Conservation (phyloP, 2,888 invertebrate species). For the Tyria jacobaeae region DNA sequence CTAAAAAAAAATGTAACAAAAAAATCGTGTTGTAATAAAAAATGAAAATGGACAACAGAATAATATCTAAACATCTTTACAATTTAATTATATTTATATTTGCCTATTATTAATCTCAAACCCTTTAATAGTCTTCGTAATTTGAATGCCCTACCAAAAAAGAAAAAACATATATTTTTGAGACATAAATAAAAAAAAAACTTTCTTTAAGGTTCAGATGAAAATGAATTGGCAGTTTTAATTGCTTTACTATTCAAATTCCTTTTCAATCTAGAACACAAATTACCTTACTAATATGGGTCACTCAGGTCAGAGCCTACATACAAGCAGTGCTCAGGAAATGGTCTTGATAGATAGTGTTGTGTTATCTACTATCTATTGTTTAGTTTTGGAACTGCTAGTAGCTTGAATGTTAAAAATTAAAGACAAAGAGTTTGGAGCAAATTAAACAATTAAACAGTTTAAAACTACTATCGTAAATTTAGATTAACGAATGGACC, state of each 20-base stretch:
- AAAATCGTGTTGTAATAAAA: too few species aligned
- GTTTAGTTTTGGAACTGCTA: too few species aligned
- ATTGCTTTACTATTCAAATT: not conserved
- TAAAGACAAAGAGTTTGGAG: too few species aligned
- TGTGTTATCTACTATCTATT: constrained; percentile 5
- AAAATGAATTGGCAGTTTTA: not conserved
- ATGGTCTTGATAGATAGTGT: constrained; percentile 8
- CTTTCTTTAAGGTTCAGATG: not conserved
- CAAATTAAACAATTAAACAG: too few species aligned
- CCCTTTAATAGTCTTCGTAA: too few species aligned
- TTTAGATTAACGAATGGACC: not conserved
- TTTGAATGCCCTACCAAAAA: too few species aligned
- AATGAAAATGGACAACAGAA: too few species aligned
- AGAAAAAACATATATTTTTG: not conserved
- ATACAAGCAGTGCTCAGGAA: constrained; percentile 11
- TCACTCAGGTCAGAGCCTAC: constrained; percentile 14
- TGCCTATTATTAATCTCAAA: too few species aligned
- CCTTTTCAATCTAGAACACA: constrained; percentile 8
- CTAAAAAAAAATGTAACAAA: too few species aligned
- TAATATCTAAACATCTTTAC: too few species aligned
- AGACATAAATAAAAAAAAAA: not conserved
- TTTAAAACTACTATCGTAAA: not conserved
- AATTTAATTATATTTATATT: too few species aligned
- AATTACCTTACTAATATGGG: constrained; percentile 14
- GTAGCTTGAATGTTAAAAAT: not conserved